Percentiles rank a stretch among this genome's conserved stretches.
Evolutionary conservation across 2,888 invertebrate genomes (phyloP).

Genomic region (Cryptophagus acutangulus): DNA sequence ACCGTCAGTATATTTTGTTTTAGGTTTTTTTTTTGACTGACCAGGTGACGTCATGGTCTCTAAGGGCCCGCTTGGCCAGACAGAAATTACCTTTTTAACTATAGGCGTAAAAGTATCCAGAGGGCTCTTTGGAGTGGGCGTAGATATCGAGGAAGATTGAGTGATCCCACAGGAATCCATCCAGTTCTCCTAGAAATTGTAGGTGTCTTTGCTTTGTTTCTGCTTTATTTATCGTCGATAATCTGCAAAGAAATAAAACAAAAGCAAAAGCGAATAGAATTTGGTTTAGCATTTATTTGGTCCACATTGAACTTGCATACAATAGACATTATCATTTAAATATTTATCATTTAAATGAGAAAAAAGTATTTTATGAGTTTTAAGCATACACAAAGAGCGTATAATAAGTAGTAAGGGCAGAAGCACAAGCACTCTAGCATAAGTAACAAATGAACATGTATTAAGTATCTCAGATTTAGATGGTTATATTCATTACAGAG

Average conservation of each 20-base stretch:
- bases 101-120: conserved; percentile 42
- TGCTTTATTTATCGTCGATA: conserved; percentile 22
- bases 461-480: conserved; percentile 28
- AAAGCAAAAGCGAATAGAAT: not conserved
- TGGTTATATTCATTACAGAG: conserved; percentile 40
- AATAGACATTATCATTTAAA: no score
- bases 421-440: conserved; percentile 4
- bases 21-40: no score
- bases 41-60: conserved; percentile 41
- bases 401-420: not conserved
- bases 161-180: conserved; percentile 43
- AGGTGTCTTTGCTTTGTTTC: conserved; percentile 23
- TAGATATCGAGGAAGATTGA: conserved; percentile 45
- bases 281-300: no score
- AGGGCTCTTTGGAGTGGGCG: conserved; percentile 42
- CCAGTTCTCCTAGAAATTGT: conserved; percentile 23
- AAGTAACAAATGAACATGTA: conserved; percentile 21
- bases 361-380: not conserved
- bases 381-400: not conserved
- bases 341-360: not conserved
- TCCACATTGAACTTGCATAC: no score
- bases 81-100: conserved; percentile 51
- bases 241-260: conserved; percentile 11
- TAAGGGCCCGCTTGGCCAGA: conserved; percentile 39
- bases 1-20: no score